Evolutionary conservation across 2,888 invertebrate genomes (phyloP).

Genomic region (Geotrupes spiniger): DNA sequence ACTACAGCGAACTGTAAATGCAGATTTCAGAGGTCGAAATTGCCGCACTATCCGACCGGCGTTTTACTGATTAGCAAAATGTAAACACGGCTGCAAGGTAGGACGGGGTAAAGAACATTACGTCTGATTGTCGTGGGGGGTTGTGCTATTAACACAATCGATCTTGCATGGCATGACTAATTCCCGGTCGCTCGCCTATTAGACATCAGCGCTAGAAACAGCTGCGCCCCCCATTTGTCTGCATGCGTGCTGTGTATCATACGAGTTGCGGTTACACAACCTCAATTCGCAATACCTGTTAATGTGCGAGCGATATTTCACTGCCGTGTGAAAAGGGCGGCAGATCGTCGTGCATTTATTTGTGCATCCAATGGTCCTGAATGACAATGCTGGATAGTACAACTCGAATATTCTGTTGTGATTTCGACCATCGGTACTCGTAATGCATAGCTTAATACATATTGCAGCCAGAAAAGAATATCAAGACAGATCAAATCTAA

Average conservation of each 20-base stretch:
- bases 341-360: no score
- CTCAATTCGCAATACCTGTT: slow-evolving; percentile 19
- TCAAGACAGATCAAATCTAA: no score
- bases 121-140: slow-evolving; percentile 12
- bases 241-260: slow-evolving; percentile 28
- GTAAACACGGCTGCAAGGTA: neutral
- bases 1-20: no score
- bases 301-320: slow-evolving; percentile 18
- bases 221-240: slow-evolving; percentile 42
- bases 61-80: neutral
- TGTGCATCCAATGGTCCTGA: no score
- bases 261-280: slow-evolving; percentile 21
- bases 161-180: slow-evolving; percentile 44
- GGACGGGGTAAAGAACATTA: slow-evolving; percentile 4
- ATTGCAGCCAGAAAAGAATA: no score
- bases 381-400: no score
- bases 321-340: slow-evolving; percentile 7
- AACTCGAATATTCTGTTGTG: no score
- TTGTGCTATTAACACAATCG: slow-evolving; percentile 42
- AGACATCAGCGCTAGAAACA: slow-evolving; percentile 40
- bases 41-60: neutral
- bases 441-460: no score
- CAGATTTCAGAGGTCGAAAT: no score
- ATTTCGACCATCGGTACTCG: no score
- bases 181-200: slow-evolving; percentile 40